phyloP scores from a whole-genome alignment of 1,140 invertebrate species.

The Agrypnia vestita region DNA sequence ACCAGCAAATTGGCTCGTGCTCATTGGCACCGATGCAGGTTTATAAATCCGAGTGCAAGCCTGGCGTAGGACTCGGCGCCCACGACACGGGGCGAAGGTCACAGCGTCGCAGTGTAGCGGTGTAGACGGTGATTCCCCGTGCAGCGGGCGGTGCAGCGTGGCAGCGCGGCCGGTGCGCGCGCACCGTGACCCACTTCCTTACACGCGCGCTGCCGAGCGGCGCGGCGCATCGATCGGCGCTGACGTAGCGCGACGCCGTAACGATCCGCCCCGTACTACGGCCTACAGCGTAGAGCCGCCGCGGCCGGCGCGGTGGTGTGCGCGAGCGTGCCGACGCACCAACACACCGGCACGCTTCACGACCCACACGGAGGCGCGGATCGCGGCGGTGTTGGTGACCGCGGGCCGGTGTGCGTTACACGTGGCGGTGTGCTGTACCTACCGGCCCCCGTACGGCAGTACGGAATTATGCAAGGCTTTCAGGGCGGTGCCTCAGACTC shows the following conservation, averaged over 20 bases:
- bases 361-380: no score
- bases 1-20: no score
- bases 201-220: background rate
- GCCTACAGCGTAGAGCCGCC: constrained; percentile 30
- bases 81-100: constrained; percentile 1
- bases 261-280: constrained; percentile 38
- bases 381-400: background rate
- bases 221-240: constrained; percentile 39
- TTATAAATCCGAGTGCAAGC: no score
- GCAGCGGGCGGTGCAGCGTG: constrained; percentile 35
- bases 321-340: no score
- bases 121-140: constrained; percentile 47
- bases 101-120: constrained; percentile 42
- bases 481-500: no score
- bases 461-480: no score
- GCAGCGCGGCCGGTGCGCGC: constrained; percentile 5
- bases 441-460: no score
- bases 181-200: constrained; percentile 31
- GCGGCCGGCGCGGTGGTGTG: background rate
- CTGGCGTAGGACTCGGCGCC: no score
- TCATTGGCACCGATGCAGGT: no score
- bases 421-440: no score
- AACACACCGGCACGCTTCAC: background rate
- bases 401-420: background rate
- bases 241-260: constrained; percentile 40